Base-by-base conservation (phyloP, 2,797 vertebrate species). In the Apodemus agrarius region DNA sequence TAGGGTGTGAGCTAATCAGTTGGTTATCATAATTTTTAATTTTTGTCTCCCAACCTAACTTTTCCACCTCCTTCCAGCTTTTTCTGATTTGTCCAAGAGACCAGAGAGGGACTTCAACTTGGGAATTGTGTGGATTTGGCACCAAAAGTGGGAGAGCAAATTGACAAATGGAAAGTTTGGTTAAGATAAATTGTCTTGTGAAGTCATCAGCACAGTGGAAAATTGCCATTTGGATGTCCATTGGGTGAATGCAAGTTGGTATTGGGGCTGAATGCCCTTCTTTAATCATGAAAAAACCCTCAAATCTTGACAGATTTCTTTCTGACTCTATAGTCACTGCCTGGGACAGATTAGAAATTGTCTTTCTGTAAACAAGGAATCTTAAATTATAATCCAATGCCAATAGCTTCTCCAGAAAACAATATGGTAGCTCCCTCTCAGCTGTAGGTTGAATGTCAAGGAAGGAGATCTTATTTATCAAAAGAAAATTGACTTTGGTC, bases 91-190 rank as follows among this genome's bases (percentile, higher is more conserved):
- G 93, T 8, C 79, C 72, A 80, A 98, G 92, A 88, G 96, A 98
- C 98, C 98, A 99, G 57, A 99, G 96, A 89, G 98, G 98, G 92
- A 98, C 98, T 61, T 98, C 96, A 94, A 98, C 97, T 29, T 98
- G 78, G 80, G 40, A 79, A 82, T 89, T 97, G 40, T 96, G 89
- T n/a, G 98, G 98, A 87, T 98, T 97, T 40, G 97, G 98, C 79
- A 99, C 97, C 61, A 99, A 95, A 81, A 99, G 90, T 21, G 98
- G 98, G 81, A 99, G 96, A 61, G 99, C 98, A 61, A 98, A 99
- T 96, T 99, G 99, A 97, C 98, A 98, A 84, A 95, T 63, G 29
- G 97, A 93, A 76, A 98, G 97, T 93, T 99, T 99, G 75, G 89
- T 96, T 1, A 98, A 97, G 91, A 99, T 98, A 75, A 97, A 97